A percentile compares a stretch with the other conserved stretches of the same genome.
Conservation (phyloP, 2,888 invertebrate genomes). For the Agriotes lineatus region DNA sequence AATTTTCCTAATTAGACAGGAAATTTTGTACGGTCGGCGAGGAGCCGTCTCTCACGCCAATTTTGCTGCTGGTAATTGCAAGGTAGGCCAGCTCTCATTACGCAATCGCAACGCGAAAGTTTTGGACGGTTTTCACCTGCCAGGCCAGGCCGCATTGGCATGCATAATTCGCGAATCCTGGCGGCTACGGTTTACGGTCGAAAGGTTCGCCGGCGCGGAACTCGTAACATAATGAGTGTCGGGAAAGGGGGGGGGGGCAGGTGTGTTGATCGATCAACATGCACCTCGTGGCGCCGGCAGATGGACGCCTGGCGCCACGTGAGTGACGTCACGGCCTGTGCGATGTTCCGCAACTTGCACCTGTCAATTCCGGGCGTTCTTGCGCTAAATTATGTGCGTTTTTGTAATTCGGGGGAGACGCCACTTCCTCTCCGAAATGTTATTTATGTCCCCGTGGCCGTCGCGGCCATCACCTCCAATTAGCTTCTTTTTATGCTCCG, state of each 20-base stretch:
- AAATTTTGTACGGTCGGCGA: too few relatives aligned
- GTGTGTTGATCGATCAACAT: slow-evolving; percentile 63
- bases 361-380: slow-evolving; percentile 47
- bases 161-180: slow-evolving; percentile 50
- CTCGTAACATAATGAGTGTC: too few relatives aligned
- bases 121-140: too few relatives aligned
- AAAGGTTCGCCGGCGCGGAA: slow-evolving; percentile 18
- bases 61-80: too few relatives aligned
- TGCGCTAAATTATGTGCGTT: slow-evolving; percentile 29
- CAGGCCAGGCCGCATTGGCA: too few relatives aligned
- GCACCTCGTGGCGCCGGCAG: slow-evolving; percentile 41
- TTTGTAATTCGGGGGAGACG: slow-evolving; percentile 8
- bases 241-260: slow-evolving; percentile 59
- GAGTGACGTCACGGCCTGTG: slow-evolving; percentile 49
- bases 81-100: too few relatives aligned
- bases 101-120: too few relatives aligned
- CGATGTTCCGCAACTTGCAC: slow-evolving; percentile 52
- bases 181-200: slow-evolving; percentile 28
- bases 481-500: too few relatives aligned
- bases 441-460: not conserved
- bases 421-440: slow-evolving; percentile 6
- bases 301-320: slow-evolving; percentile 45
- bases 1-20: too few relatives aligned
- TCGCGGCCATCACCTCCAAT: too few relatives aligned
- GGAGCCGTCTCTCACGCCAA: too few relatives aligned